phyloP scores from a whole-genome alignment of 37 sponge, comb jelly and placozoan species.

The Chondrosia reniformis region DNA sequence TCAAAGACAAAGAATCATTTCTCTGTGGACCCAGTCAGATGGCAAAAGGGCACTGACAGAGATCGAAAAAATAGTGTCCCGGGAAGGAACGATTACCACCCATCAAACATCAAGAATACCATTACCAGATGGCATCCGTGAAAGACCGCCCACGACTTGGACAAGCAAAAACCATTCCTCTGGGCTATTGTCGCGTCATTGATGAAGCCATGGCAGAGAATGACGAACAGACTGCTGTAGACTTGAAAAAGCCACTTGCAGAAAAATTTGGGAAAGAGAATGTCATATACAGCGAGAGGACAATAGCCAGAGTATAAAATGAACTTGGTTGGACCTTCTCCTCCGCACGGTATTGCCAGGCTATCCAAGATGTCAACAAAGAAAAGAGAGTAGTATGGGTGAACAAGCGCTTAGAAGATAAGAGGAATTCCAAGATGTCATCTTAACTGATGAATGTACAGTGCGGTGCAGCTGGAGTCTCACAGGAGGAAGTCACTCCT shows the following conservation, averaged over 20 bases:
- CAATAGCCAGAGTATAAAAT: constrained; percentile 9
- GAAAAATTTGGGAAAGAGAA: background rate
- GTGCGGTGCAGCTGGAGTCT: constrained; percentile 25
- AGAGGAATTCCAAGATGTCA: constrained; percentile 39
- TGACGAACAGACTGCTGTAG: background rate
- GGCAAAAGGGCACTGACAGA: background rate
- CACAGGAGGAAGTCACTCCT: constrained; percentile 27
- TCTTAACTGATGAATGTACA: constrained; percentile 28
- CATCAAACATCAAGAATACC: background rate
- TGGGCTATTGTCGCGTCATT: background rate
- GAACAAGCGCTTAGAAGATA: background rate
- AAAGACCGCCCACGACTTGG: background rate
- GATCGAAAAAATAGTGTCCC: background rate
- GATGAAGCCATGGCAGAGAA: background rate
- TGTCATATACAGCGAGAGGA: constrained; percentile 9
- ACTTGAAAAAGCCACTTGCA: background rate
- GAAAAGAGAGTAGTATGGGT: constrained; percentile 26
- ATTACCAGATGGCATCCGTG: background rate
- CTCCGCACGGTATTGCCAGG: constrained; percentile 35
- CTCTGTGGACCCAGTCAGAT: background rate
- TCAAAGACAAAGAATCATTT: background rate
- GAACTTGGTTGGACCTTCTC: constrained; percentile 21
- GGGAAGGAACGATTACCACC: background rate
- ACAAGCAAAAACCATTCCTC: background rate
- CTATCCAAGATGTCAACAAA: constrained; percentile 30